Conservation (phyloP, 2,888 invertebrate species). For the Parnassius glacialis region DNA sequence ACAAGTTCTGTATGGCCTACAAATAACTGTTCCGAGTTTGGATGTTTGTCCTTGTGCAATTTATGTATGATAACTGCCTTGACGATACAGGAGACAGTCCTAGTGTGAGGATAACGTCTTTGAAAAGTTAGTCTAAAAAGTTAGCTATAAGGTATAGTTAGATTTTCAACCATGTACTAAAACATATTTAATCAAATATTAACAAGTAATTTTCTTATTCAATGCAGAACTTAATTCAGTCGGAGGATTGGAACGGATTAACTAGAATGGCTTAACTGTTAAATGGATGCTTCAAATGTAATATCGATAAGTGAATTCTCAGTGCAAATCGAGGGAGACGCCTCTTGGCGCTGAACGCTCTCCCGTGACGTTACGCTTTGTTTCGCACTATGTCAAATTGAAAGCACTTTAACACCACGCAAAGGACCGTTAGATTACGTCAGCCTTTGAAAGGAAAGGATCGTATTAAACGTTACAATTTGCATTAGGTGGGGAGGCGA, state of each 20-base stretch:
- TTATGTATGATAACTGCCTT: too few species aligned
- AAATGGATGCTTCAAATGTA: slow-evolving; percentile 9
- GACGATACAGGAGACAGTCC: too few species aligned
- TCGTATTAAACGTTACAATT: neutral
- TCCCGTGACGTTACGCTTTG: neutral
- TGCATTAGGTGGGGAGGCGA: neutral
- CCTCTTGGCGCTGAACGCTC: neutral
- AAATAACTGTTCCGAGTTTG: too few species aligned
- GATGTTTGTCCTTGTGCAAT: too few species aligned
- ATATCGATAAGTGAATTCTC: slow-evolving; percentile 17
- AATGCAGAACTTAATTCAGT: slow-evolving; percentile 7
- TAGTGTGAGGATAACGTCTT: too few species aligned
- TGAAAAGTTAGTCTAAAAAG: too few species aligned
- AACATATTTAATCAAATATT: neutral
- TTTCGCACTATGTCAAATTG: slow-evolving; percentile 1
- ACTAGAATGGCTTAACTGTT: slow-evolving; percentile 4
- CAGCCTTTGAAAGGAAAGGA: neutral
- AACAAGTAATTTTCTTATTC: slow-evolving; percentile 1
- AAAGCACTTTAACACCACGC: neutral
- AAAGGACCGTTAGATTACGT: neutral
- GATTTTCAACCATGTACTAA: neutral
- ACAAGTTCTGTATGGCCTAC: too few species aligned
- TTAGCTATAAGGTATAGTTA: too few species aligned
- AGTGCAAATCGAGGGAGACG: slow-evolving; percentile 5
- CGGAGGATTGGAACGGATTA: slow-evolving; percentile 2